Conservation (phyloP, 2,113 vertebrate genomes). For the Leucoraja erinaceus region DNA sequence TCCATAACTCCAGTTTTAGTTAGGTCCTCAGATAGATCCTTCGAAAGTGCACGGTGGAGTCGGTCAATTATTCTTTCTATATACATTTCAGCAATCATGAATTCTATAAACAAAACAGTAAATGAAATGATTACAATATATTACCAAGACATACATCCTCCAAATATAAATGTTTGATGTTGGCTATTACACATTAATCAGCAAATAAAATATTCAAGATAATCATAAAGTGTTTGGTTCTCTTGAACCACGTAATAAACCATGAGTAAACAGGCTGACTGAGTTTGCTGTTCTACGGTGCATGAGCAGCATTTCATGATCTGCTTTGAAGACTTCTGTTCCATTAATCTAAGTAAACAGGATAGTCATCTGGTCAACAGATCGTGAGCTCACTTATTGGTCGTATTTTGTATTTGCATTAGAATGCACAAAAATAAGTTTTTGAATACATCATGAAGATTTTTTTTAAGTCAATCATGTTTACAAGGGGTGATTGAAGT, state of each 20-base stretch:
- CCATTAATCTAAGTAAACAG: background rate
- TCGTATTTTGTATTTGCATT: background rate
- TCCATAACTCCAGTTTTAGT: conserved; percentile 77
- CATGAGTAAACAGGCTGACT: background rate
- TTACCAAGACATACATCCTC: background rate
- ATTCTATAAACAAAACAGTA: conserved; percentile 56
- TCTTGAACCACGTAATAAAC: background rate
- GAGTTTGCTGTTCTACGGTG: background rate
- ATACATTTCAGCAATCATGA: conserved; percentile 76
- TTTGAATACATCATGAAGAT: background rate
- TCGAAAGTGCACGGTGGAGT: conserved; percentile 77
- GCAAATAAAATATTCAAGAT: background rate
- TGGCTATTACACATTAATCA: background rate
- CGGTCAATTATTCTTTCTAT: conserved; percentile 80
- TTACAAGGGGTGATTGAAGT: background rate
- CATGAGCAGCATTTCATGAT: background rate
- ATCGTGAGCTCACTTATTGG: background rate
- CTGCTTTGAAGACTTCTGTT: background rate
- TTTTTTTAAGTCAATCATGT: background rate
- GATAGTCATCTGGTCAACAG: background rate
- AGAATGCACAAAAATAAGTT: background rate
- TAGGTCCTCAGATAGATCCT: conserved; percentile 64
- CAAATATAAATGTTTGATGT: too few relatives aligned
- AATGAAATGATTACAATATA: background rate
- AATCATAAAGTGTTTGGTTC: background rate